A percentile compares a stretch with the other conserved stretches of the same genome.
phyloP scores from a whole-genome alignment of 2,797 vertebrate species.

The Coregonus sp. region DNA sequence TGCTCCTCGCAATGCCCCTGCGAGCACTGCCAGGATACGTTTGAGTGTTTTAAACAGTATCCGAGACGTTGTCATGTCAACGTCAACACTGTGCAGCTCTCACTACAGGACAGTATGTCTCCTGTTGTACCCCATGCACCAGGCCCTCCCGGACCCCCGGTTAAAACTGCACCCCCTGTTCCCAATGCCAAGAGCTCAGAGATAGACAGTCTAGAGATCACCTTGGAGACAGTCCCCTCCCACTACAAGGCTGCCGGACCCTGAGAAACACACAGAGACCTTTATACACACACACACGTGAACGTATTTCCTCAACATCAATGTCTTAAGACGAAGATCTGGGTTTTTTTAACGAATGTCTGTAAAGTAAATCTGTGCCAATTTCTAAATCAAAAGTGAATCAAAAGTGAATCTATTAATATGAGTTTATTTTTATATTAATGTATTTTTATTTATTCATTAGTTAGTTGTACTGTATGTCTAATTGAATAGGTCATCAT shows the following conservation, averaged over 20 bases:
- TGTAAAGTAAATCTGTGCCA: neutral
- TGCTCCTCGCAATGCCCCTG: constrained; percentile 28
- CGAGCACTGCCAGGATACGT: constrained; percentile 45
- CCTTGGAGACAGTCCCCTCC: constrained; percentile 43
- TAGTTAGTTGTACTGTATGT: neutral
- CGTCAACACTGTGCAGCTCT: constrained; percentile 33
- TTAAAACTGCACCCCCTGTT: neutral
- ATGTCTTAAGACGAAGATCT: neutral
- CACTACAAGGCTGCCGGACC: constrained; percentile 11
- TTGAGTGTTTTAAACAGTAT: constrained; percentile 56
- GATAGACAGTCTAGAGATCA: constrained; percentile 47
- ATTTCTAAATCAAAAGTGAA: neutral
- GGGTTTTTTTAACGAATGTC: neutral
- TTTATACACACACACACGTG: neutral
- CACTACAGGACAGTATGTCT: constrained; percentile 10
- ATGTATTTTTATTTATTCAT: neutral
- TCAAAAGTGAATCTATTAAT: too few relatives aligned
- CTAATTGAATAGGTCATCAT: neutral
- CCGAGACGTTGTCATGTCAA: constrained; percentile 45
- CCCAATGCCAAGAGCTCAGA: constrained; percentile 13
- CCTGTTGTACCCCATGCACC: neutral
- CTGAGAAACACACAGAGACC: neutral
- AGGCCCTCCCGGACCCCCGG: neutral
- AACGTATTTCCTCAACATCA: constrained; percentile 6
- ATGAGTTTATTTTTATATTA: neutral